Percentiles rank a stretch among this genome's conserved stretches.
phyloP scores from a whole-genome alignment of 53 echinoderm and acorn worm species.

The Actinopyga echinites region DNA sequence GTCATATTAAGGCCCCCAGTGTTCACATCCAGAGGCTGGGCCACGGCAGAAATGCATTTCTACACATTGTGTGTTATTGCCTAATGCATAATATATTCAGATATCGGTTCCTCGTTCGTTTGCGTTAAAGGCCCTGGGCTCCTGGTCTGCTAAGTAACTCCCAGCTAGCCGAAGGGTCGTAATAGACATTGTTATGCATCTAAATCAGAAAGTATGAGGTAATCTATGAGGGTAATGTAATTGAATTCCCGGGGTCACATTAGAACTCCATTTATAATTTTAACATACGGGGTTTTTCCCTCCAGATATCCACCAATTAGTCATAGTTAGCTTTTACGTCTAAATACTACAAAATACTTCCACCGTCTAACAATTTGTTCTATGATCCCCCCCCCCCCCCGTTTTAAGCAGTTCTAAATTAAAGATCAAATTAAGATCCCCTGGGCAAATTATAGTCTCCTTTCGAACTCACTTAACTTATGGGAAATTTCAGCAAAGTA shows the following conservation, averaged over 20 bases:
- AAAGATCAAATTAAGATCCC: not conserved
- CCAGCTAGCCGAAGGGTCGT: not conserved
- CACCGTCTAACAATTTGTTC: not conserved
- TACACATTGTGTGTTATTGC: too few relatives aligned
- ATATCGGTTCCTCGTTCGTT: too few relatives aligned
- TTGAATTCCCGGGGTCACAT: too few relatives aligned
- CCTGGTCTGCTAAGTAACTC: slow-evolving; percentile 1
- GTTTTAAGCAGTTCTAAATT: not conserved
- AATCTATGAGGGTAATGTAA: too few relatives aligned
- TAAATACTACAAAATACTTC: not conserved
- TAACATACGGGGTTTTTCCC: not conserved
- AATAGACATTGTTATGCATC: too few relatives aligned
- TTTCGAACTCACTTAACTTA: not conserved
- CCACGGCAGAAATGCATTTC: too few relatives aligned
- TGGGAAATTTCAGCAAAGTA: not conserved
- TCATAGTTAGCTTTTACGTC: not conserved
- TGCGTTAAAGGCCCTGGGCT: too few relatives aligned
- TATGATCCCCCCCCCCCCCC: not conserved
- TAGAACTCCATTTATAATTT: too few relatives aligned
- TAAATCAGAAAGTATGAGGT: too few relatives aligned
- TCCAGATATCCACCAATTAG: not conserved
- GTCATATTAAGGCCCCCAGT: too few relatives aligned
- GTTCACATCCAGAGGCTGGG: too few relatives aligned
- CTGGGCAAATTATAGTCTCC: not conserved
- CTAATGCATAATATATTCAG: too few relatives aligned